Conservation (phyloP, 2,888 invertebrate genomes). For the Hipparchia sbordonii region DNA sequence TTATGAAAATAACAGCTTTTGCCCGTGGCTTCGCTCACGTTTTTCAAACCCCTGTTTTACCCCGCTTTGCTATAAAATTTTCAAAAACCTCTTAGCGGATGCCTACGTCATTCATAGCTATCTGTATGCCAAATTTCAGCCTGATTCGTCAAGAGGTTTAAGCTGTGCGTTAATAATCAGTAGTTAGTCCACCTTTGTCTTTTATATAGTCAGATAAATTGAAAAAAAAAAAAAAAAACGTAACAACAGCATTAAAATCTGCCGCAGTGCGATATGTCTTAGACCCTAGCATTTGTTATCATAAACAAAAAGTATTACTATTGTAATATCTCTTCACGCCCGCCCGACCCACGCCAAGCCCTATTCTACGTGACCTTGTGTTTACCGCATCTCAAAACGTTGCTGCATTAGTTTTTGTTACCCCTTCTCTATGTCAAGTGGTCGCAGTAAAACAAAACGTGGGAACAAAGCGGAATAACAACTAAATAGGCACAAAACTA, state of each 20-base stretch:
- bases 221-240: too few relatives aligned
- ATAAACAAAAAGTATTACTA: constrained; percentile 20
- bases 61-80: too few relatives aligned
- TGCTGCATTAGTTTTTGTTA: constrained; percentile 16
- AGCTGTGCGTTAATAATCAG: too few relatives aligned
- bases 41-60: too few relatives aligned
- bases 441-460: constrained; percentile 4
- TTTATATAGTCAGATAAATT: too few relatives aligned
- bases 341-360: constrained; percentile 7
- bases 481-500: background rate
- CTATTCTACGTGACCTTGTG: constrained; percentile 19
- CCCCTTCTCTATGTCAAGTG: constrained; percentile 11
- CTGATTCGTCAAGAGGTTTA: too few relatives aligned
- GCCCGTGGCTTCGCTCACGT: too few relatives aligned
- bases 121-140: too few relatives aligned
- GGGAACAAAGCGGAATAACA: background rate
- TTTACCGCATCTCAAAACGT: constrained; percentile 6
- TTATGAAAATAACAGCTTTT: too few relatives aligned
- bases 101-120: too few relatives aligned
- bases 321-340: constrained; percentile 16
- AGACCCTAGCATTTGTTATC: constrained; percentile 15
- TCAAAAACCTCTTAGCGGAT: too few relatives aligned
- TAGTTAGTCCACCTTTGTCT: too few relatives aligned
- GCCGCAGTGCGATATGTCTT: constrained; percentile 8
- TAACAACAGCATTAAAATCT: background rate